Conservation (phyloP, 2,888 invertebrate genomes). For the Nephrotoma flavescens region DNA sequence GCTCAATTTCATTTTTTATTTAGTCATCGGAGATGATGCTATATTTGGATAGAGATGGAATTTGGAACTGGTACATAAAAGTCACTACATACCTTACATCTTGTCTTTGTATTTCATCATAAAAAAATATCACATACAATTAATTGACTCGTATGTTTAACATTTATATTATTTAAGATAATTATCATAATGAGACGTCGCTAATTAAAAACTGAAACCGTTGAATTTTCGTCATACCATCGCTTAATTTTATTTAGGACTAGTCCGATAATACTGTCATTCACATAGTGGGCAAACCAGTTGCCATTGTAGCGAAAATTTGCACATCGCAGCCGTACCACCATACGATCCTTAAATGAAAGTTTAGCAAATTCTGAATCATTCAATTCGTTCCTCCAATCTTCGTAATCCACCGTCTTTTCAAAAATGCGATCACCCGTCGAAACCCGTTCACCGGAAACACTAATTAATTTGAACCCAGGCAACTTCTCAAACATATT, state of each 20-base stretch:
- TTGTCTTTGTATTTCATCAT: not conserved
- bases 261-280: not conserved
- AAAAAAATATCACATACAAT: not conserved
- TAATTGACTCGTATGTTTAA: not conserved
- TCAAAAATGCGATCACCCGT: not conserved
- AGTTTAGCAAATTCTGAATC: not conserved
- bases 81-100: too few relatives aligned
- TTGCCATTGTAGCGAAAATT: not conserved
- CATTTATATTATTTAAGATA: too few relatives aligned
- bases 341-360: not conserved
- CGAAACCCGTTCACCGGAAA: not conserved
- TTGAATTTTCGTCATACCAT: not conserved
- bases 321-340: not conserved
- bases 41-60: too few relatives aligned
- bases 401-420: not conserved
- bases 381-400: not conserved
- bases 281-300: not conserved
- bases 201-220: not conserved
- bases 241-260: not conserved
- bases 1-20: too few relatives aligned
- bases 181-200: not conserved
- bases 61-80: too few relatives aligned
- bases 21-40: too few relatives aligned
- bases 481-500: not conserved
- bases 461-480: not conserved